phyloP scores from a whole-genome alignment of 1,140 invertebrate genomes.

The Drosophila willistoni region DNA sequence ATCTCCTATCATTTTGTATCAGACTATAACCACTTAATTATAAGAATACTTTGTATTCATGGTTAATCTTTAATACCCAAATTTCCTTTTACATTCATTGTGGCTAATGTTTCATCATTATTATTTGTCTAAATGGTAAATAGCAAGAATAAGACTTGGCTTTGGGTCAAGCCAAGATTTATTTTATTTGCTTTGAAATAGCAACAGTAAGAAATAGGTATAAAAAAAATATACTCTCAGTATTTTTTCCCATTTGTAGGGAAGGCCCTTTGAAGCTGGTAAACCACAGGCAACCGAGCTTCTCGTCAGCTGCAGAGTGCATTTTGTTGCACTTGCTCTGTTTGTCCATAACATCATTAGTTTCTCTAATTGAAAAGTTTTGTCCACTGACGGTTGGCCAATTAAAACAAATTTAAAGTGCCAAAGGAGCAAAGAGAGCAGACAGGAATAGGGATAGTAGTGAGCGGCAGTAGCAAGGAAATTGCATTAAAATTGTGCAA shows the following conservation, averaged over 20 bases:
- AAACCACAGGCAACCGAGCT: conserved; percentile 5
- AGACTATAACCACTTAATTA: too few relatives aligned
- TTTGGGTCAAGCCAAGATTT: too few relatives aligned
- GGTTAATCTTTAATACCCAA: too few relatives aligned
- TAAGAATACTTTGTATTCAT: too few relatives aligned
- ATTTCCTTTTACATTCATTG: too few relatives aligned
- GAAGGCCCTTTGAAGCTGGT: not conserved
- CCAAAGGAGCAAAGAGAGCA: conserved; percentile 5
- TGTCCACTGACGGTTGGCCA: conserved; percentile 53
- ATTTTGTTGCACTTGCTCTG: conserved; percentile 23
- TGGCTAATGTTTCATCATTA: too few relatives aligned
- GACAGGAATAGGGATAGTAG: not conserved
- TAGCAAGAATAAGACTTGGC: too few relatives aligned
- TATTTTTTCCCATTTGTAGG: conserved; percentile 12
- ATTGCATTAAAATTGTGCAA: conserved; percentile 54
- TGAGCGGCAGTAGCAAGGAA: conserved; percentile 17
- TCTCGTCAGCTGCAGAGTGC: not conserved
- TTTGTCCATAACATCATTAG: conserved; percentile 61
- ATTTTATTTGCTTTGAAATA: too few relatives aligned
- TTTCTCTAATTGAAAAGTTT: conserved; percentile 69
- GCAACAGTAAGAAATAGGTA: not conserved
- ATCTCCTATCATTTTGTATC: too few relatives aligned
- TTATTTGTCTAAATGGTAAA: too few relatives aligned
- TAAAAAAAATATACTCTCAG: conserved; percentile 29
- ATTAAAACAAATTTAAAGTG: conserved; percentile 56